phyloP scores from a whole-genome alignment of 2,113 vertebrate species.

The Lota lota region DNA sequence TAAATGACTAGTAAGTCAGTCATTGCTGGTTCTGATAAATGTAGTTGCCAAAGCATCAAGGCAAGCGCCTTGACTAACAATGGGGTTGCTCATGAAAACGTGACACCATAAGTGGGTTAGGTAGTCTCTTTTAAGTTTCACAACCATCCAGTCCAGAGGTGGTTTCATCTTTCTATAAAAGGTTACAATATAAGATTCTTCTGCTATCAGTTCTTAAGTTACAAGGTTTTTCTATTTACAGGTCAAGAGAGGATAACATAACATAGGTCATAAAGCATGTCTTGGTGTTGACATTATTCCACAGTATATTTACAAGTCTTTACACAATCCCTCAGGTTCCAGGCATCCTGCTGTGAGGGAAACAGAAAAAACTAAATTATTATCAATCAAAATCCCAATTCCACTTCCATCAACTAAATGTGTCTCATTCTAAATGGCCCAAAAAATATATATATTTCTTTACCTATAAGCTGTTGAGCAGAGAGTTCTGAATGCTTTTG shows the following conservation, averaged over 20 bases:
- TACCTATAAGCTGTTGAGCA: conserved; percentile 78
- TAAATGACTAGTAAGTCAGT: no score
- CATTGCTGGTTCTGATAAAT: no score
- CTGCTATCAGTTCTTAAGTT: conserved; percentile 56
- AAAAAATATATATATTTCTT: background rate
- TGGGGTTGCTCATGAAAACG: no score
- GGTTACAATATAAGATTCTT: conserved; percentile 57
- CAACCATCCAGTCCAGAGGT: conserved; percentile 29
- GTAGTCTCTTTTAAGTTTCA: background rate
- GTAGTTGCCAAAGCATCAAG: no score
- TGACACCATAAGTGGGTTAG: background rate
- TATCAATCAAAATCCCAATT: no score
- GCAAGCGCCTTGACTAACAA: no score
- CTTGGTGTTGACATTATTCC: conserved; percentile 30
- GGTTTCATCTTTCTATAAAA: conserved; percentile 49
- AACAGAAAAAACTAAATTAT: conserved; percentile 11
- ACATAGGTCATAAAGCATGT: conserved; percentile 30
- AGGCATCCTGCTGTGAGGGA: conserved; percentile 47
- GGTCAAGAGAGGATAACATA: conserved; percentile 25
- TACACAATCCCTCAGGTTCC: conserved; percentile 56
- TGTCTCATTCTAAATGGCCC: no score
- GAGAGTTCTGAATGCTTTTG: conserved; percentile 69
- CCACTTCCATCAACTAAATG: no score
- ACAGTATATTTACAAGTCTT: conserved; percentile 76
- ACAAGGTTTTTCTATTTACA: conserved; percentile 70